Conservation (phyloP, 1,140 invertebrate genomes). For the Sipha flava region DNA sequence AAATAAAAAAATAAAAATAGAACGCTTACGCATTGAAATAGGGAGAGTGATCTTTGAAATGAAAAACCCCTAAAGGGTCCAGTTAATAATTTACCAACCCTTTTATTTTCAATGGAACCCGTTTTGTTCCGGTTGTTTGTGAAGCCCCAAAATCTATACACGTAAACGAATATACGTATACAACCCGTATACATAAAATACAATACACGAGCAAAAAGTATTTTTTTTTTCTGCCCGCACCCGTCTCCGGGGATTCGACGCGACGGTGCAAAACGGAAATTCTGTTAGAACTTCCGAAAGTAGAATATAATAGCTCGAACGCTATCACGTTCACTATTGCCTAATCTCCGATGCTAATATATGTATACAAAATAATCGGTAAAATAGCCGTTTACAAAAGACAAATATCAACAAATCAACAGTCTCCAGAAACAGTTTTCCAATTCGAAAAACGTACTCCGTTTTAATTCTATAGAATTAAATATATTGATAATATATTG, state of each 20-base stretch:
- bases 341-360: too few relatives aligned
- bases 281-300: background rate
- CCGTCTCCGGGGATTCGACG: background rate
- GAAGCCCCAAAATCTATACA: background rate
- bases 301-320: background rate
- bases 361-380: too few relatives aligned
- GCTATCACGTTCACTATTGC: too few relatives aligned
- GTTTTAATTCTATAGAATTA: too few relatives aligned
- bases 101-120: slow-evolving; percentile 26
- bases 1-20: background rate
- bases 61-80: slow-evolving; percentile 13
- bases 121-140: slow-evolving; percentile 26
- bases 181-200: background rate
- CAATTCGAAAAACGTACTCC: too few relatives aligned
- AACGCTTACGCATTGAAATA: background rate
- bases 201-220: background rate
- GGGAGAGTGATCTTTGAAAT: slow-evolving; percentile 28
- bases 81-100: slow-evolving; percentile 33
- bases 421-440: too few relatives aligned
- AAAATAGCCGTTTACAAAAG: too few relatives aligned
- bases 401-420: too few relatives aligned
- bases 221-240: background rate
- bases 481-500: too few relatives aligned
- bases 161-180: background rate
- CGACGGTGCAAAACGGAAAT: background rate